A percentile compares a stretch with the other conserved stretches of the same genome.
phyloP scores from a whole-genome alignment of 2,888 invertebrate genomes.

The Acleris laterana region DNA sequence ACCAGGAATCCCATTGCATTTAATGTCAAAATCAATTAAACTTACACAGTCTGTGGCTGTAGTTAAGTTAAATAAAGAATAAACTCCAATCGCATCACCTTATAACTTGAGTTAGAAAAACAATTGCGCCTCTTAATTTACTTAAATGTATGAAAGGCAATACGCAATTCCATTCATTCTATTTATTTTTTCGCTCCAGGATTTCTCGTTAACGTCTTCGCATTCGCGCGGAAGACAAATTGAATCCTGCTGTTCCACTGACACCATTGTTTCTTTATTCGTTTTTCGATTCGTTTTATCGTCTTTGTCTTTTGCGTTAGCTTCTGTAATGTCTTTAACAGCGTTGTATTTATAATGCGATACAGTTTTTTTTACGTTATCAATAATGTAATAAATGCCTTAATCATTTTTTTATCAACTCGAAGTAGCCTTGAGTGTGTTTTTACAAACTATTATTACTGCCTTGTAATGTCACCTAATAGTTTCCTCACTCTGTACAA shows the following conservation, averaged over 20 bases:
- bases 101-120: slow-evolving; percentile 35
- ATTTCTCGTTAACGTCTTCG: slow-evolving; percentile 9
- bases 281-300: not conserved
- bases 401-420: no score
- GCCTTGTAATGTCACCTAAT: no score
- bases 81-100: not conserved
- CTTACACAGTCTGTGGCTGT: no score
- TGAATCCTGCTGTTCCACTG: slow-evolving; percentile 36
- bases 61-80: not conserved
- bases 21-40: no score
- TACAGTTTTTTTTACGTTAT: no score
- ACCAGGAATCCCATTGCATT: no score
- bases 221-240: slow-evolving; percentile 27
- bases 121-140: slow-evolving; percentile 63
- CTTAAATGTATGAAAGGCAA: slow-evolving; percentile 60
- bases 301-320: not conserved
- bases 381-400: no score
- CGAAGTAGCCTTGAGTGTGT: no score
- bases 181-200: slow-evolving; percentile 49
- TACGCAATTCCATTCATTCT: slow-evolving; percentile 54
- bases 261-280: slow-evolving; percentile 11
- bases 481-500: no score
- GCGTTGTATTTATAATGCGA: no score
- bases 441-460: no score
- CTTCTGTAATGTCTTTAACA: no score